phyloP scores from a whole-genome alignment of 2,113 vertebrate genomes.

The Manacus vitellinus region DNA sequence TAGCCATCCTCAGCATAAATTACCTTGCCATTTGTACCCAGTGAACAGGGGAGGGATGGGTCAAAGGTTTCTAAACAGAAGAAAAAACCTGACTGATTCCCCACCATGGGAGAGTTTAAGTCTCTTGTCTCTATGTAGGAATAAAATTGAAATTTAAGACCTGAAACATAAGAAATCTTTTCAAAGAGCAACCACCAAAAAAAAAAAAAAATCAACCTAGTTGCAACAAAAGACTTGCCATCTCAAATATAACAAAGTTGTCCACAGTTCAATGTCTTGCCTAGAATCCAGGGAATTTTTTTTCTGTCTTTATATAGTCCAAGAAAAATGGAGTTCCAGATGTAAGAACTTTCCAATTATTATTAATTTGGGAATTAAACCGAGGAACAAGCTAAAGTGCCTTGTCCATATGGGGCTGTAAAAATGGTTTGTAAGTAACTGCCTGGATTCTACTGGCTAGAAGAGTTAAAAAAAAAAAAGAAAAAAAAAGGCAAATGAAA shows the following conservation, averaged over 20 bases:
- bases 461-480: not conserved
- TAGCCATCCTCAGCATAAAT: not conserved
- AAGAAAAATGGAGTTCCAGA: not conserved
- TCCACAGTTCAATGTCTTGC: not conserved
- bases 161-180: conserved; percentile 21
- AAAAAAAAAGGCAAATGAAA: not conserved
- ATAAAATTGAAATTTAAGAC: conserved; percentile 9
- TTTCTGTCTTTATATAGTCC: not conserved
- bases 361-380: not conserved
- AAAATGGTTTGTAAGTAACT: not conserved
- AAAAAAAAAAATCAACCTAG: not conserved
- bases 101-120: not conserved
- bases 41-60: not conserved
- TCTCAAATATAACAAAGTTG: not conserved
- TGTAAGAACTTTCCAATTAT: not conserved
- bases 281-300: not conserved
- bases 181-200: not conserved
- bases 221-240: not conserved
- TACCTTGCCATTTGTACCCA: not conserved
- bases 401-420: not conserved
- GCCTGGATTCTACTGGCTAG: not conserved
- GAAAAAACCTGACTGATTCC: not conserved
- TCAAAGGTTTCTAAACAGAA: conserved; percentile 9
- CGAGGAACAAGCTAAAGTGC: not conserved
- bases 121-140: not conserved